These are phyloP conservation scores for Rhombomys opimus DNA, from an alignment of 2,113 vertebrate genomes.

Conservation along the genomic window DNA sequence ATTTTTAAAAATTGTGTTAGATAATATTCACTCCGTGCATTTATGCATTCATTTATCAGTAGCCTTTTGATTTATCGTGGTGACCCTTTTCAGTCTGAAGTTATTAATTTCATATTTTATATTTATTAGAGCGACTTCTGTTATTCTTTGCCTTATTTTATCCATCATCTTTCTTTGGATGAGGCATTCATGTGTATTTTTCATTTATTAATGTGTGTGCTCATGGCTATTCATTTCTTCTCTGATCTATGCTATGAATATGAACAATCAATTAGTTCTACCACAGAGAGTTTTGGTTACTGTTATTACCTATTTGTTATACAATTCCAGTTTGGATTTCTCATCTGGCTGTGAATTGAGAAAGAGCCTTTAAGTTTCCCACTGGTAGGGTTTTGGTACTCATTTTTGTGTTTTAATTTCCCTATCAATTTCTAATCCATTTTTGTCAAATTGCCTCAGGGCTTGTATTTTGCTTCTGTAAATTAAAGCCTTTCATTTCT, in stretches of 20 bases:
- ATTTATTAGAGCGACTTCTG: background rate
- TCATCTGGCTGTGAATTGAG: constrained; percentile 4
- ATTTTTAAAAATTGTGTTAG: background rate
- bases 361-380: background rate
- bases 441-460: background rate
- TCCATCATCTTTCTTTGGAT: background rate
- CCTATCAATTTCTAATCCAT: background rate
- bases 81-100: background rate
- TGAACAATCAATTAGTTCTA: background rate
- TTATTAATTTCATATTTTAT: constrained; percentile 10
- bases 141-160: background rate
- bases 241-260: background rate
- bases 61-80: background rate
- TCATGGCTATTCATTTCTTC: background rate
- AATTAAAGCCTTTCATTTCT: background rate
- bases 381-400: background rate
- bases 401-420: background rate
- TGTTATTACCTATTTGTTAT: background rate
- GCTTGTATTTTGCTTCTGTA: background rate
- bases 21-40: background rate
- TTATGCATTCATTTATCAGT: background rate
- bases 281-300: background rate
- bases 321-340: constrained; percentile 26
- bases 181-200: background rate
- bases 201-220: background rate